Conservation (phyloP, 2,888 invertebrate genomes). For the Phytoseiulus persimilis region DNA sequence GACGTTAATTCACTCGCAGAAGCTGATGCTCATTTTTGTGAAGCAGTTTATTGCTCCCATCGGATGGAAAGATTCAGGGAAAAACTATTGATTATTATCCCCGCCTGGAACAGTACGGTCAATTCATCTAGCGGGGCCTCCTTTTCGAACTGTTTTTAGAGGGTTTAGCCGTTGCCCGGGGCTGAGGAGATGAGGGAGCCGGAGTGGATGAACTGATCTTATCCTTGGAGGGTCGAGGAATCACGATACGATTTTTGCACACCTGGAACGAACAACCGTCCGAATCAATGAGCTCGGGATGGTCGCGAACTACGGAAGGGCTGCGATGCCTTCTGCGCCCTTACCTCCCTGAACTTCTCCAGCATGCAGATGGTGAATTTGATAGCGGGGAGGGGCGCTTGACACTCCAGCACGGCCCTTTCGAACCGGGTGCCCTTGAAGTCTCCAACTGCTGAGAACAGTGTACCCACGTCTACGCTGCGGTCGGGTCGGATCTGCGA, state of each 20-base stretch:
- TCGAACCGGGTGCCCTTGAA: conserved; percentile 34
- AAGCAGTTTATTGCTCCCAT: too few relatives aligned
- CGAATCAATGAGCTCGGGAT: not conserved
- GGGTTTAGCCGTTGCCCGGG: not conserved
- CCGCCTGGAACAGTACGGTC: not conserved
- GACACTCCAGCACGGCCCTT: conserved; percentile 20
- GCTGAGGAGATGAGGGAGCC: not conserved
- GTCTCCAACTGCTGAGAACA: conserved; percentile 22
- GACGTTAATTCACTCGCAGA: too few relatives aligned
- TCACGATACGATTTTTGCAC: not conserved
- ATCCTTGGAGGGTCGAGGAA: not conserved
- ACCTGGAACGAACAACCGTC: not conserved
- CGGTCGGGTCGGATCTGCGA: conserved; percentile 21
- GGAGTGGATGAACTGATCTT: not conserved
- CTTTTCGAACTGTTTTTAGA: not conserved
- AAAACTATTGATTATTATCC: too few relatives aligned
- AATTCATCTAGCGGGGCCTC: not conserved
- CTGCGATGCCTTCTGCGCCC: not conserved
- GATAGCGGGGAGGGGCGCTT: conserved; percentile 29
- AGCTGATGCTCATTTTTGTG: too few relatives aligned
- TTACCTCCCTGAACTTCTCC: conserved; percentile 17
- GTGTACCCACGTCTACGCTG: conserved; percentile 32
- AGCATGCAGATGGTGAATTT: conserved; percentile 35
- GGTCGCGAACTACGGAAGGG: too few relatives aligned
- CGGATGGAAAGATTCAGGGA: too few relatives aligned